Conservation (phyloP, 2,797 vertebrate genomes). For the Poecilia picta region DNA sequence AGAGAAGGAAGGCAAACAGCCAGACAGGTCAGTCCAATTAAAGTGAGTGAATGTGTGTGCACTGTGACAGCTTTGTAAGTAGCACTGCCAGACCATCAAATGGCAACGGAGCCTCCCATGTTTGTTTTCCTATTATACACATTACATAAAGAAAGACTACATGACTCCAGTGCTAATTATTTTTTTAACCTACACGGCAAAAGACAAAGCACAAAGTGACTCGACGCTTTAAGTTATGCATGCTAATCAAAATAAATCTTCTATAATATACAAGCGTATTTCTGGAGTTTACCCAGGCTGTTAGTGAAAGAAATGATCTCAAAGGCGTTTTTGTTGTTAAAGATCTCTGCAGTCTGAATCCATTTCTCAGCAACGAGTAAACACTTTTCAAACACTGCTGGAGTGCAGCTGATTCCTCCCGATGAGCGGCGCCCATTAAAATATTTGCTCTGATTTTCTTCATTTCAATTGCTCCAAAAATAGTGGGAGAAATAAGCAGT, state of each 20-base stretch:
- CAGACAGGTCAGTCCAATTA: constrained; percentile 55
- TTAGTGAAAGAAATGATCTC: not conserved
- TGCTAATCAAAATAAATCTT: constrained; percentile 15
- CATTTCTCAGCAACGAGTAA: constrained; percentile 31
- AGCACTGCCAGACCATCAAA: constrained; percentile 39
- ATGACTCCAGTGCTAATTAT: constrained; percentile 28
- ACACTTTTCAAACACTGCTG: constrained; percentile 39
- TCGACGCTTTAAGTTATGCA: constrained; percentile 20
- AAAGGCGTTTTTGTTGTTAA: not conserved
- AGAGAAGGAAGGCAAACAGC: constrained; percentile 17
- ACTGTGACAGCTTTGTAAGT: constrained; percentile 48
- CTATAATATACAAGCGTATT: not conserved
- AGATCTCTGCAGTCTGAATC: constrained; percentile 20
- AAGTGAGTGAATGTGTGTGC: constrained; percentile 25
- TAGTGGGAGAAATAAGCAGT: not conserved
- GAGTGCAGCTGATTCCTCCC: constrained; percentile 36
- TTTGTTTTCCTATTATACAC: constrained; percentile 34
- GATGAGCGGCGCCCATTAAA: constrained; percentile 32
- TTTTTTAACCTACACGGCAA: constrained; percentile 30
- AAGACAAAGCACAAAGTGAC: constrained; percentile 11
- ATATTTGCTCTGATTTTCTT: constrained; percentile 36
- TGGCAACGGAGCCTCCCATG: constrained; percentile 13
- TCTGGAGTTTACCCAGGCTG: not conserved
- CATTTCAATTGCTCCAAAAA: constrained; percentile 19
- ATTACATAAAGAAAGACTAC: constrained; percentile 19